Evolutionary conservation across 1,140 invertebrate genomes (phyloP), one percentile per base, ranked within the genome.

Genomic region (Oryctes rhinoceros): DNA sequence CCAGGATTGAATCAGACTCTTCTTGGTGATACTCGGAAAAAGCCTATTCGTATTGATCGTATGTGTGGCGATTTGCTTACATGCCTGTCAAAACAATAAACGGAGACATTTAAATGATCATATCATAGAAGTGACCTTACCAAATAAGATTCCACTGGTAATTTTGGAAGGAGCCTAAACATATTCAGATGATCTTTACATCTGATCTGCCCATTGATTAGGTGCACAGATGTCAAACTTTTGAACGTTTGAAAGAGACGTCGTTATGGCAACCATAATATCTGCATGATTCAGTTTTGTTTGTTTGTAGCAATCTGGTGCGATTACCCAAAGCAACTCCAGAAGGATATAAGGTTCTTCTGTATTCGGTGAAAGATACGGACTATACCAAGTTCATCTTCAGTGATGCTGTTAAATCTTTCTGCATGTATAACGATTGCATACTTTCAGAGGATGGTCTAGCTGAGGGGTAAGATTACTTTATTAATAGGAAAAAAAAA

Each of bases 391-490:
- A 91, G 83, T 85, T 92, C 80, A 89, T 90, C 82, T 92, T 92
- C 85, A 88, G 88, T 24, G 91, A 92, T 80, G 89, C 89, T 0
- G 87, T 92, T 6, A 89, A 90, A 82, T 89, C 90, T 3, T 92
- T 93, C 85, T 92, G 91, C 85, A 91, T 92, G 89, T 91, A 92
- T 84, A 92, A 92, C 83, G 92, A 92, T 82, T 86, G 91, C 39
- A 88, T 90, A 59, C 82, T 92, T 24, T 92, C 91, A 0, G 91
- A 92, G 82, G 91, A 92, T 84, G 88, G 90, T 0, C 86, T 92
- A 4, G 88, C 88, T n/a, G 90, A 92, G 24, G 92, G 92, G 84
- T 87, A 84, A 84, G 78, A 44, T 44, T 1, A 10, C 39, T 7
- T 44, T 44, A 10, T 44, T 44, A 44, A 44, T 44, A 30, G 39